phyloP scores from a whole-genome alignment of 2,113 vertebrate genomes.

The Morone saxatilis region DNA sequence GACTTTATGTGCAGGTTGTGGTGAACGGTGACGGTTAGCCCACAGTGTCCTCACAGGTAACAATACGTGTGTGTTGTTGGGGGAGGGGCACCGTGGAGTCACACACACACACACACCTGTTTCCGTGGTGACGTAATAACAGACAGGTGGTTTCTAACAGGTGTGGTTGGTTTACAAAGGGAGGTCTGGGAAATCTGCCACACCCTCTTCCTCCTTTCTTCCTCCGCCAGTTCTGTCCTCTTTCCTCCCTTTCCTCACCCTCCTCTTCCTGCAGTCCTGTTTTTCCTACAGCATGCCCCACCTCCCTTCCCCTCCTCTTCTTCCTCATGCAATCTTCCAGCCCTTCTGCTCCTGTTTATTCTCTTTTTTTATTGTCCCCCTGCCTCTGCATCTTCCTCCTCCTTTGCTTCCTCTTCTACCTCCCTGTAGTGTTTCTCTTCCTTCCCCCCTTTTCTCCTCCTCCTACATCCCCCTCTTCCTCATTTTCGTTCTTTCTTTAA shows the following conservation, averaged over 20 bases:
- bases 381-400: neutral
- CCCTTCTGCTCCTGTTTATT: neutral
- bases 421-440: neutral
- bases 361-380: neutral
- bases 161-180: neutral
- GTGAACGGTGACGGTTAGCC: too few relatives aligned
- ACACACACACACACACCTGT: constrained; percentile 23
- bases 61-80: neutral
- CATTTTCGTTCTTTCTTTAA: neutral
- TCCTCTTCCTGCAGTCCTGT: neutral
- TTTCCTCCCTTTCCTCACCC: neutral
- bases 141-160: constrained; percentile 44
- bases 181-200: neutral
- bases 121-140: constrained; percentile 20
- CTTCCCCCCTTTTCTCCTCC: neutral
- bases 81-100: neutral
- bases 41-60: neutral
- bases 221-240: neutral
- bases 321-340: neutral
- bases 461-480: neutral
- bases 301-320: neutral
- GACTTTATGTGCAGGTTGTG: too few relatives aligned
- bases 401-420: too few relatives aligned
- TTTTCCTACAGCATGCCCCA: neutral
- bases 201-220: constrained; percentile 2